These are phyloP conservation scores for Platichthys stellatus DNA, from an alignment of 2,113 vertebrate genomes.

Conservation along the genomic window DNA sequence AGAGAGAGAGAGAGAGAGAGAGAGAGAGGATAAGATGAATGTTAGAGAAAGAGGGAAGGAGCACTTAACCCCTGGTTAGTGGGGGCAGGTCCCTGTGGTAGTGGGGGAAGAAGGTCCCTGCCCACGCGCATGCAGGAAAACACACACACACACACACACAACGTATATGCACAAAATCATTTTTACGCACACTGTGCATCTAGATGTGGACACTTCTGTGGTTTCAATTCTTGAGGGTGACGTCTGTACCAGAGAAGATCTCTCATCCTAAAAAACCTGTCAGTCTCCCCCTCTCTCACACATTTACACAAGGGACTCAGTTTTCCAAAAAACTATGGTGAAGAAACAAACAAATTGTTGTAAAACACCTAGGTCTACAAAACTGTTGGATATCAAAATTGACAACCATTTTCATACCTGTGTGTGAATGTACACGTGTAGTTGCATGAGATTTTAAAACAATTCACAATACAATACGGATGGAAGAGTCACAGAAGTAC, in stretches of 20 bases:
- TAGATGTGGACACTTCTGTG: slow-evolving; percentile 34
- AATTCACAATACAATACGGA: neutral
- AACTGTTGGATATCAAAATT: neutral
- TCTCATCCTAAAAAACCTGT: slow-evolving; percentile 37
- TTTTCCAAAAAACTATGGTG: neutral
- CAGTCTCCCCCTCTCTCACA: neutral
- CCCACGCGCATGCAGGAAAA: slow-evolving; percentile 21
- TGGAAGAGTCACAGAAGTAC: slow-evolving; percentile 11
- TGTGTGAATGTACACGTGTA: too few relatives aligned
- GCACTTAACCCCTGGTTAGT: slow-evolving; percentile 80
- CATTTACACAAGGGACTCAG: neutral
- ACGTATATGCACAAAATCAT: slow-evolving; percentile 44
- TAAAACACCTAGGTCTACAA: neutral
- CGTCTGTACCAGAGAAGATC: slow-evolving; percentile 25
- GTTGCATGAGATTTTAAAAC: too few relatives aligned
- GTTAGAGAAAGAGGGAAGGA: slow-evolving; percentile 64
- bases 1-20: slow-evolving; percentile 12
- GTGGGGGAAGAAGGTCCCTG: slow-evolving; percentile 57
- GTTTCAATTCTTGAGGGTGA: slow-evolving; percentile 51
- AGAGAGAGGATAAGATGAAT: slow-evolving; percentile 62
- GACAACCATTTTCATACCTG: neutral
- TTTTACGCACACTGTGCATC: slow-evolving; percentile 33
- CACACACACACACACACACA: slow-evolving; percentile 37
- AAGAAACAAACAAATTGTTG: neutral
- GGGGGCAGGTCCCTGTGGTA: slow-evolving; percentile 68